Evolutionary conservation across 2,888 invertebrate species (phyloP).

Genomic region (Spatulosminthurus flaviceps): DNA sequence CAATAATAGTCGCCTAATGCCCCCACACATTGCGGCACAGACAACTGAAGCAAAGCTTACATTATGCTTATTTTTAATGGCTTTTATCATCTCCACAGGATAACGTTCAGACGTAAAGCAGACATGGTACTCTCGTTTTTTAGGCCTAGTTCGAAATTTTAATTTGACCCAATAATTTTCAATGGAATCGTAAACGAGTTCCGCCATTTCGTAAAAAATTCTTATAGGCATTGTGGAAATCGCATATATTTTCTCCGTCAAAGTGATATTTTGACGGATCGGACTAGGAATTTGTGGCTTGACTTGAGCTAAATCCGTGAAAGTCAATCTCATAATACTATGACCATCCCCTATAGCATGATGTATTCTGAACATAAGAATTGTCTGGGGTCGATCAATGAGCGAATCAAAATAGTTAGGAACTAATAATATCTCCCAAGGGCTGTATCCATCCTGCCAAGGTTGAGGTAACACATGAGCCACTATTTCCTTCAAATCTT

Average conservation of each 20-base stretch:
- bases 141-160: background rate
- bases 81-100: background rate
- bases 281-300: background rate
- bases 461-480: background rate
- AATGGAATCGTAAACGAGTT: background rate
- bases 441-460: constrained; percentile 3
- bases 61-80: background rate
- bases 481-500: background rate
- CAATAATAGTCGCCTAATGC: background rate
- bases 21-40: constrained; percentile 6
- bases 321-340: constrained; percentile 9
- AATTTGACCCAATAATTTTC: background rate
- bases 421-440: background rate
- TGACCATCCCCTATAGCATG: constrained; percentile 12
- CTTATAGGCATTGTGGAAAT: background rate
- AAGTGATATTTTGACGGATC: background rate
- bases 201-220: background rate
- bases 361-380: constrained; percentile 2
- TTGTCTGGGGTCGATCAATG: background rate
- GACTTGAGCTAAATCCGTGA: constrained; percentile 5
- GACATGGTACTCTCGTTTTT: constrained; percentile 3
- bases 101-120: background rate
- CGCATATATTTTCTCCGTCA: background rate
- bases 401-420: constrained; percentile 8
- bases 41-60: constrained; percentile 16